These are phyloP conservation scores for Cataglyphis livida DNA, from an alignment of 2,888 invertebrate species.

Conservation along the genomic window DNA sequence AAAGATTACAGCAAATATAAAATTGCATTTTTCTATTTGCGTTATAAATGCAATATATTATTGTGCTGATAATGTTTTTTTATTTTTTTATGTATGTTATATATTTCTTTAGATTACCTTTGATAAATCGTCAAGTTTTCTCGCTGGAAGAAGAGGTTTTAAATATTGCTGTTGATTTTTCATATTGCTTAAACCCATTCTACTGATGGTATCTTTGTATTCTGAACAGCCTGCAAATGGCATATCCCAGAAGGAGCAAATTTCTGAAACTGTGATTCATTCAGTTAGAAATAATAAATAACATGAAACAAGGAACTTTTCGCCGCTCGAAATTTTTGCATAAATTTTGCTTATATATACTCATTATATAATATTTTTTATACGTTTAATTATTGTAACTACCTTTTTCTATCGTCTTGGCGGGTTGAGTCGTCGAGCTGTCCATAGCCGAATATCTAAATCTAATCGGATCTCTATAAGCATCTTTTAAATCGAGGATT, in stretches of 20 bases:
- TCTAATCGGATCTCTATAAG: conserved; percentile 89
- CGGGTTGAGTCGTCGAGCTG: conserved; percentile 87
- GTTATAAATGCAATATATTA: not conserved
- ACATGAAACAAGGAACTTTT: not conserved
- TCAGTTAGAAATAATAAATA: not conserved
- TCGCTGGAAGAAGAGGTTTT: conserved; percentile 87
- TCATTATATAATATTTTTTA: not conserved
- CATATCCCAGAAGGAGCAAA: conserved; percentile 87
- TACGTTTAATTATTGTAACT: not conserved
- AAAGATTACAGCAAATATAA: not conserved
- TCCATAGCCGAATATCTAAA: conserved; percentile 87
- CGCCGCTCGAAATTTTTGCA: not conserved
- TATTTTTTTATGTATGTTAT: not conserved
- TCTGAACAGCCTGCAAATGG: conserved; percentile 88
- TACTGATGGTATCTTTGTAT: conserved; percentile 88
- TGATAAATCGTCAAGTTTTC: conserved; percentile 86
- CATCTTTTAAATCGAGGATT: conserved; percentile 87
- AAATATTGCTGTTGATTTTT: conserved; percentile 88
- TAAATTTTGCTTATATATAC: not conserved
- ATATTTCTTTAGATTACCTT: not conserved
- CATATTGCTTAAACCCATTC: conserved; percentile 88
- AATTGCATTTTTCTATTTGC: not conserved
- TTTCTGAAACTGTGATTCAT: conserved; percentile 85
- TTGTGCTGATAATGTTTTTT: not conserved
- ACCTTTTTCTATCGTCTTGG: conserved; percentile 77